Evolutionary conservation across 2,888 invertebrate species (phyloP), one percentile per base, ranked within the genome.

Genomic region (Rhyacophila evoluta): DNA sequence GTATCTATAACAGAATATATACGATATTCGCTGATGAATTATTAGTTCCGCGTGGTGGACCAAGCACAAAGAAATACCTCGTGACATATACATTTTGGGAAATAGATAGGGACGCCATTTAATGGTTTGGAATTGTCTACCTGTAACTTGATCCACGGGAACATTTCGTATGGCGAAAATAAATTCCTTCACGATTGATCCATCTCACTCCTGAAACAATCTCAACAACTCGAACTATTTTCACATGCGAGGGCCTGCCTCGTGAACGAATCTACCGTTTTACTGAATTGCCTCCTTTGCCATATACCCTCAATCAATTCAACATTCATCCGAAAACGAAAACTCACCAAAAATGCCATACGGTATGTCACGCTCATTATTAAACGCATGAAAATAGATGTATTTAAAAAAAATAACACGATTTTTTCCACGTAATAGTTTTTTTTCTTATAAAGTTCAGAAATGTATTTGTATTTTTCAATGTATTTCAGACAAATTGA

Each of bases 21-120:
- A 19, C 19, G 55, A 55, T 55, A 55, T 55, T 10, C 55, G 25
- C 55, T 55, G 55, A 55, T 55, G 25, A 55, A 55, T 19, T 55
- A 55, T 55, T 55, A 55, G 19, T 55, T 55, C 19, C 55, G 19
- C 8, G 8, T 19, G 15, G 55, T 19, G 8, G 25, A 55, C 15
- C 55, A 19, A 55, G 19, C 19, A 55, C 55, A 55, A 55, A 55
- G 55, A 55, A 55, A 55, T 55, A 55, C 25, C 55, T 55, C 19
- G 55, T 10, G 55, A 55, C 55, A 55, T 41, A 41, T 41, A 41
- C 19, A 41, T 41, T 41, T 41, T 3, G 15, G 12, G 5, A 19
- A 19, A 19, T 8, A 55, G 3, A 19, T 10, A 19, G 55, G 55
- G 2, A 55, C 19, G 55, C 25, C 25, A 8, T 55, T 55, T 55